Percentiles rank a stretch among this genome's conserved stretches.
Conservation (phyloP, 2,797 vertebrate species). For the Varecia variegata region DNA sequence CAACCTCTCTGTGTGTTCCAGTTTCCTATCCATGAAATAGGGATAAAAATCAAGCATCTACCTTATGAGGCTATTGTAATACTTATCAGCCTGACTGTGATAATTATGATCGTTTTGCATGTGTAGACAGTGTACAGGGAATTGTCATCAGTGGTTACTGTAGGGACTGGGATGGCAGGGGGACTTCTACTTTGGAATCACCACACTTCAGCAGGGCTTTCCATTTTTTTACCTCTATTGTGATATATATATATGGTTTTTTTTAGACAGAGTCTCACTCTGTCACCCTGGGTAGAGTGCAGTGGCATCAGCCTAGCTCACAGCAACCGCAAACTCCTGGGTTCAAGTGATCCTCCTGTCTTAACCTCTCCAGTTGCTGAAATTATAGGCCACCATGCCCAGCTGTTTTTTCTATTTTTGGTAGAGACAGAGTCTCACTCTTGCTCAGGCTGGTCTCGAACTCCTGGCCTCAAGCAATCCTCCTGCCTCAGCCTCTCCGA, state of each 20-base stretch:
- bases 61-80: neutral
- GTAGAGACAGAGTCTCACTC: no score
- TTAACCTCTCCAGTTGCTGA: neutral
- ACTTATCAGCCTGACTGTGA: neutral
- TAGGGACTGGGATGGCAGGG: neutral
- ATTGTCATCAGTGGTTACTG: neutral
- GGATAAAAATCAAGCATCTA: neutral
- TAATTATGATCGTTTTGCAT: rapidly evolving
- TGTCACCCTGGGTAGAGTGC: neutral
- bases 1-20: neutral
- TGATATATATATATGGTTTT: neutral
- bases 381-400: no score
- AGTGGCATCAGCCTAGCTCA: neutral
- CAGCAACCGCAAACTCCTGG: neutral
- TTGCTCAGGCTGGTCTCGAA: no score
- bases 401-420: no score
- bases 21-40: neutral
- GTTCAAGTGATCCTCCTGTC: neutral
- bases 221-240: neutral
- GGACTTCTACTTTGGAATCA: neutral
- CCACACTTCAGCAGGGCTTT: neutral
- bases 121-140: neutral
- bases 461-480: neutral
- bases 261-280: neutral
- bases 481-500: neutral